These are phyloP conservation scores for Pocillopora meandrina DNA, from an alignment of 92 coral and sea anemone species.

Conservation along the genomic window DNA sequence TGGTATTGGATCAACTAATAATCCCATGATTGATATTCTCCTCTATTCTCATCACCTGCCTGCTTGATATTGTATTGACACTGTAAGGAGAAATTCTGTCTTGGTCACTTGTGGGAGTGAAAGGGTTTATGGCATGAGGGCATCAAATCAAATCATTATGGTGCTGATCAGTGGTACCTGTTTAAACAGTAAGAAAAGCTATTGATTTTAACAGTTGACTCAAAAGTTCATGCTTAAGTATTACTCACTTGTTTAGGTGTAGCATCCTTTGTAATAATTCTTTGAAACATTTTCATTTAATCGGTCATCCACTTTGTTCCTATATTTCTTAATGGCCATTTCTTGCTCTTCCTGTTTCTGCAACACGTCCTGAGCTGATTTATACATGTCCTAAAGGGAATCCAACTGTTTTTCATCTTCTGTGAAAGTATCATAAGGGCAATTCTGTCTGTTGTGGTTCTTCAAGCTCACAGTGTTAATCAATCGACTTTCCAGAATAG, in stretches of 20 bases:
- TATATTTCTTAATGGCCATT: slow-evolving; percentile 11
- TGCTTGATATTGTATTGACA: too few relatives aligned
- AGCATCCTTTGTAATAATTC: not conserved
- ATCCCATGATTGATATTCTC: too few relatives aligned
- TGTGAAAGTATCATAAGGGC: not conserved
- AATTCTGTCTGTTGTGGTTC: too few relatives aligned
- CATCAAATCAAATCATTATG: too few relatives aligned
- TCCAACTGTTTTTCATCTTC: not conserved
- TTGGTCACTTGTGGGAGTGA: too few relatives aligned
- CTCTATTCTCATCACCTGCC: too few relatives aligned
- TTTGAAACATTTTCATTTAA: not conserved
- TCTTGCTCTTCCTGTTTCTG: slow-evolving; percentile 16
- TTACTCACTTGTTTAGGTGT: not conserved
- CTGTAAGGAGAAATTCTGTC: too few relatives aligned
- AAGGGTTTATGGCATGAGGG: too few relatives aligned
- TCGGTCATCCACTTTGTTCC: slow-evolving; percentile 16
- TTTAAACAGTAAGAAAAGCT: not conserved
- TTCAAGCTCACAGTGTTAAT: not conserved
- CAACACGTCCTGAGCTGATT: slow-evolving; percentile 8
- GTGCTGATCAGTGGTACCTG: not conserved
- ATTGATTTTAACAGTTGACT: not conserved
- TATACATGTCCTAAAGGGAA: not conserved
- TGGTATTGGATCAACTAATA: too few relatives aligned
- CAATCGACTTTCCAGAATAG: too few relatives aligned
- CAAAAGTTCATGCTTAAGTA: not conserved